Percentiles rank a stretch among this genome's conserved stretches.
phyloP scores from a whole-genome alignment of 2,888 invertebrate genomes.

The Germaria angustata region DNA sequence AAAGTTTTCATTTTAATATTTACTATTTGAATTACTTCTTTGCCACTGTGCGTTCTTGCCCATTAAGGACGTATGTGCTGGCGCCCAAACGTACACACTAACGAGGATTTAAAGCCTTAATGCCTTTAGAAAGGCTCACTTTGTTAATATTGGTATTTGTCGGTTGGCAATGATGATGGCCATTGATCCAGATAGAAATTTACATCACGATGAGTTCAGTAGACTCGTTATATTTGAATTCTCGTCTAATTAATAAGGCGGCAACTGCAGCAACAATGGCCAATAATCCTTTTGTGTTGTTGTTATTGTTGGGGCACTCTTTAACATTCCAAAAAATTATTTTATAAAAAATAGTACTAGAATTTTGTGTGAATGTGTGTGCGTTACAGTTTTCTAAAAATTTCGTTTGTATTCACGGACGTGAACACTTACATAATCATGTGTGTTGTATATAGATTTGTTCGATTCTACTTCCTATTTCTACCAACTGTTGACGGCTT shows the following conservation, averaged over 20 bases:
- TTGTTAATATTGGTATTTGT: neutral
- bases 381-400: neutral
- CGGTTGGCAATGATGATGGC: neutral
- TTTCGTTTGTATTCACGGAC: neutral
- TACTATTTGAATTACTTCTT: neutral
- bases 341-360: neutral
- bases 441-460: neutral
- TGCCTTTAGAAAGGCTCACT: neutral
- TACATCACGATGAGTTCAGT: neutral
- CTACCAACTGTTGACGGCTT: conserved; percentile 53
- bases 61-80: neutral
- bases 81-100: neutral
- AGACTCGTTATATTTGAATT: conserved; percentile 4
- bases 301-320: neutral
- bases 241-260: conserved; percentile 23
- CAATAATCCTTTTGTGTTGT: neutral
- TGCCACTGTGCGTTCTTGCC: neutral
- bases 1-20: too few species aligned
- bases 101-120: conserved; percentile 9
- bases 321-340: neutral
- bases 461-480: conserved; percentile 13
- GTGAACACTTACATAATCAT: neutral
- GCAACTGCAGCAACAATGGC: neutral
- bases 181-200: conserved; percentile 12
- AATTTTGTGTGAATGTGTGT: neutral